Conservation (phyloP, 2,888 invertebrate species). For the Protophormia terraenovae region DNA sequence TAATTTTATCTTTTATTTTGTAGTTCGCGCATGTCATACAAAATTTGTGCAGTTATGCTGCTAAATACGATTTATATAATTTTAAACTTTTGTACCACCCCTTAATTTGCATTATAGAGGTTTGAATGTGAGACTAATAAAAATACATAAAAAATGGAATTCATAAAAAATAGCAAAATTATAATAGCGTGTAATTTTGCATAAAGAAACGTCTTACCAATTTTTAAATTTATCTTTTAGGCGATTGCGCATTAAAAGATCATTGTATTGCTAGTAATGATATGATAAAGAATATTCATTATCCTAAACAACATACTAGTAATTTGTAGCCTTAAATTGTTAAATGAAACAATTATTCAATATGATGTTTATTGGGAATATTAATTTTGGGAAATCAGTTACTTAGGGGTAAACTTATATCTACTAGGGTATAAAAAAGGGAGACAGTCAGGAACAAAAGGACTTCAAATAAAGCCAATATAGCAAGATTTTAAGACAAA, state of each 20-base stretch:
- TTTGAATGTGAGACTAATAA: conserved; percentile 12
- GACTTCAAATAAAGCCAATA: too few species aligned
- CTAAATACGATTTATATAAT: conserved; percentile 28
- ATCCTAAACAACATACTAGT: not conserved
- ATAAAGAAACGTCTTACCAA: conserved; percentile 28
- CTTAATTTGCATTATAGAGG: conserved; percentile 56
- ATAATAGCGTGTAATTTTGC: conserved; percentile 55
- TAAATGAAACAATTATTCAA: not conserved
- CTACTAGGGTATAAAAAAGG: too few species aligned
- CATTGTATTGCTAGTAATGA: not conserved
- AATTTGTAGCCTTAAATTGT: not conserved
- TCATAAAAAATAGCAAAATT: conserved; percentile 39
- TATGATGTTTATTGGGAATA: not conserved
- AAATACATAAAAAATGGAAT: conserved; percentile 8
- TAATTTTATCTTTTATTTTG: not conserved
- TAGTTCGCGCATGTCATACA: conserved; percentile 62
- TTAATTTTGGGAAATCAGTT: not conserved
- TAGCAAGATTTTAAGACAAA: too few species aligned
- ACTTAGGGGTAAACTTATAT: too few species aligned
- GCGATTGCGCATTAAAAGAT: conserved; percentile 39
- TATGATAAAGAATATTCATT: not conserved
- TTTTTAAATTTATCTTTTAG: conserved; percentile 13
- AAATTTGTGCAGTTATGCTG: conserved; percentile 33
- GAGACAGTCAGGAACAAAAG: too few species aligned
- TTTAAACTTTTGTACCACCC: conserved; percentile 45